Evolutionary conservation across 1,140 invertebrate species (phyloP), one percentile per base, ranked within the genome.

Genomic region (Lucilia cuprina): DNA sequence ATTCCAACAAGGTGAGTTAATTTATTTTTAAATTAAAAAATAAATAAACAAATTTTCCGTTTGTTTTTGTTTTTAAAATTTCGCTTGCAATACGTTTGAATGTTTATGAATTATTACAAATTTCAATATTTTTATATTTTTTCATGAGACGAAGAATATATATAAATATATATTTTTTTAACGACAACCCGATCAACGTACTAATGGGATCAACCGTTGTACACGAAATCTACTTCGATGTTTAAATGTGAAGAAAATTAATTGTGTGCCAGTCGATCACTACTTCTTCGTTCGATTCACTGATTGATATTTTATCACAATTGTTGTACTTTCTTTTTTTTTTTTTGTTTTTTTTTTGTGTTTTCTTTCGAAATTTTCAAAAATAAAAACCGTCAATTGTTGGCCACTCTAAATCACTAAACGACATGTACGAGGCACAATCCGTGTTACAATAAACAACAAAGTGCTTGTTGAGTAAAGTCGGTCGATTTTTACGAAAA

Each of bases 401-500:
- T 80, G 65, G 77, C 77, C 19, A 80, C 77, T 21, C n/a, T 80
- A 80, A 80, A 80, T 80, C 41, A 80, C n/a, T n/a, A 17, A 80
- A 80, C 77, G 77, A 80, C 77, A 80, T 80, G 77, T 21, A 50
- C 41, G 41, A 49, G 19, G 7, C 77, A 80, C 77, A 80, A 80
- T 13, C 77, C 77, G 77, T 80, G 41, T 80, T 80, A 80, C 77
- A 80, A 80, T 80, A 47, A 80, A 49, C 77, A 80, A 14, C 41
- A 50, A 49, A 80, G n/a, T 80, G 77, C 77, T 41, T 80, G 77
- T 80, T 80, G 77, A 50, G 41, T 80, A 80, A 80, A 80, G 77
- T 80, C 77, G 77, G 77, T 80, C 77, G 77, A 80, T 80, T 80
- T 78, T 80, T 80, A 80, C 77, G 77, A 80, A 80, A 80, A 49